Percentiles rank a stretch among this genome's conserved stretches.
Evolutionary conservation across 2,113 vertebrate genomes (phyloP).

Genomic region (Syrmaticus mikado): DNA sequence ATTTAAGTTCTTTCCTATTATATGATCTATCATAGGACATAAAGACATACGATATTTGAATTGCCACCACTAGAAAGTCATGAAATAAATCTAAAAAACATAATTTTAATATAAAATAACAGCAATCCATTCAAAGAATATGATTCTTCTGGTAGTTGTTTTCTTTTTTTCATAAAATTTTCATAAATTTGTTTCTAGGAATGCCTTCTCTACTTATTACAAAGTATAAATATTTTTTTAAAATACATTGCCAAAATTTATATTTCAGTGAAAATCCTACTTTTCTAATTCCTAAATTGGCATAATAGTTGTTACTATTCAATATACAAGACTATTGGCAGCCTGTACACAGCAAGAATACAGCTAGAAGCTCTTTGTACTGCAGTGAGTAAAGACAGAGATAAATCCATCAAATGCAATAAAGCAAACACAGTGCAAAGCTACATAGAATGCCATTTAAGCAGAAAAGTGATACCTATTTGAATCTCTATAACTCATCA

Average conservation of each 20-base stretch:
- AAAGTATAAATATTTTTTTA: background rate
- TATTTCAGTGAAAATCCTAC: background rate
- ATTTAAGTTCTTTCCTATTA: no score
- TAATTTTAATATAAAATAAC: no score
- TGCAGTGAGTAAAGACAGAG: background rate
- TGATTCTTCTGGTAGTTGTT: no score
- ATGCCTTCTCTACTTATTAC: no score
- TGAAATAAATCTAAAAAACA: no score
- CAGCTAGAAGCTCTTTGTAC: background rate
- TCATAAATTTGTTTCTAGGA: no score
- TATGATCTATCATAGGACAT: no score
- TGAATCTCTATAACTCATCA: background rate
- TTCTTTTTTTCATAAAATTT: no score
- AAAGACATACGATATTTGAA: no score
- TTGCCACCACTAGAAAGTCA: no score
- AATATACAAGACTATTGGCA: background rate
- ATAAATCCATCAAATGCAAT: background rate
- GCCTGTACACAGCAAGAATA: background rate
- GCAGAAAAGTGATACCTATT: background rate
- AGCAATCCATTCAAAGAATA: no score
- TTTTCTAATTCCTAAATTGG: background rate
- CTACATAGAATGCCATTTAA: no score
- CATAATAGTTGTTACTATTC: background rate
- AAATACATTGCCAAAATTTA: background rate
- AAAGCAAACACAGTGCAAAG: background rate